phyloP scores from a whole-genome alignment of 1,140 invertebrate species.

The Octopus sinensis region DNA sequence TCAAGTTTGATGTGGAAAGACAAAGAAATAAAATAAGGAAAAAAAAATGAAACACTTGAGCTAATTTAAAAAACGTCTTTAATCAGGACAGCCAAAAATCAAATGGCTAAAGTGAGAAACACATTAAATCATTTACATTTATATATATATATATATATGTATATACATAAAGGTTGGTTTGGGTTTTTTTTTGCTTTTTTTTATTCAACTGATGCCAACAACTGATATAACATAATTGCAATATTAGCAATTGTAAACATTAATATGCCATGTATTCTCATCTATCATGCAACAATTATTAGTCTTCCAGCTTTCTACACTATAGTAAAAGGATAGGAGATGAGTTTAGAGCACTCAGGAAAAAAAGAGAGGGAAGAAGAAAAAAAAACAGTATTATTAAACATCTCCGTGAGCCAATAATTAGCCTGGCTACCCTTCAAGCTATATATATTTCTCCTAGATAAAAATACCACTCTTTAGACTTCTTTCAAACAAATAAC shows the following conservation, averaged over 20 bases:
- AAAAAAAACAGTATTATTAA: neutral
- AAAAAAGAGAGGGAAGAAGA: constrained; percentile 11
- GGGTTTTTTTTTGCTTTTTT: neutral
- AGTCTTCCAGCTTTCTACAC: neutral
- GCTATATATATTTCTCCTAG: no score
- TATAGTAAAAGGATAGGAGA: neutral
- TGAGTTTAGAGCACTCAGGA: neutral
- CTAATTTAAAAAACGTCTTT: no score
- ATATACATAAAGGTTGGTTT: neutral
- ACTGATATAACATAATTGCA: constrained; percentile 10
- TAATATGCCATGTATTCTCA: neutral
- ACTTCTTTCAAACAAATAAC: no score
- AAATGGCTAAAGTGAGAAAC: neutral
- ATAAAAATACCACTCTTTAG: no score
- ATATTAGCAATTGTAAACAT: neutral
- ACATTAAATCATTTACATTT: neutral
- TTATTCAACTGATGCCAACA: constrained; percentile 9
- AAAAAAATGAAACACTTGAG: no score
- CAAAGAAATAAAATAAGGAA: no score
- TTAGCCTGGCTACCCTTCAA: no score
- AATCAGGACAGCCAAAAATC: neutral
- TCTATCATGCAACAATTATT: constrained; percentile 4
- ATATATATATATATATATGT: no score
- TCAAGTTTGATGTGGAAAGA: no score
- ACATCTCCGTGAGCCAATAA: no score